These are phyloP conservation scores for Perdita meconis DNA, from an alignment of 2,888 invertebrate genomes.

Conservation along the genomic window DNA sequence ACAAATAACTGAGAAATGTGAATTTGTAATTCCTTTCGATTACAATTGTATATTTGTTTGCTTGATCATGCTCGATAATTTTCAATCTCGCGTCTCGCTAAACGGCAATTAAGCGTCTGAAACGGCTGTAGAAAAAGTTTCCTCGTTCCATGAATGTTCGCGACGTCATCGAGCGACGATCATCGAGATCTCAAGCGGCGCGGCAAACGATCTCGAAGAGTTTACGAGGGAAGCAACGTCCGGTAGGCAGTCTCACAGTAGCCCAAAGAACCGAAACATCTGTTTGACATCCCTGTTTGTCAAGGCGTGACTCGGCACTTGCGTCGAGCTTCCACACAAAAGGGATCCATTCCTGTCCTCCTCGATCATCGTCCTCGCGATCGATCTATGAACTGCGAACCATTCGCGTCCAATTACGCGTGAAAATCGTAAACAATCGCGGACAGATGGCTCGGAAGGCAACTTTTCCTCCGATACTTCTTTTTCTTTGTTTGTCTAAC, in stretches of 20 bases:
- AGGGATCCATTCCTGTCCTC: slow-evolving; percentile 70
- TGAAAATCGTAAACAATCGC: slow-evolving; percentile 82
- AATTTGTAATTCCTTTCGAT: too few species aligned
- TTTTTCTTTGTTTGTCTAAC: slow-evolving; percentile 21
- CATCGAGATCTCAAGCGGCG: slow-evolving; percentile 37
- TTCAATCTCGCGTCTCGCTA: background rate
- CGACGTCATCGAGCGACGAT: slow-evolving; percentile 32
- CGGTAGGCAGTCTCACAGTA: slow-evolving; percentile 63
- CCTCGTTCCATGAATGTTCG: background rate
- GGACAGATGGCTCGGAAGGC: slow-evolving; percentile 67
- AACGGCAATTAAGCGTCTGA: slow-evolving; percentile 15
- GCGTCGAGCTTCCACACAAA: slow-evolving; percentile 76
- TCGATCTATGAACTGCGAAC: slow-evolving; percentile 80
- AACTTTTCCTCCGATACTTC: slow-evolving; percentile 32
- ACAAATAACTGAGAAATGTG: too few species aligned
- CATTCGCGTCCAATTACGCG: slow-evolving; percentile 82
- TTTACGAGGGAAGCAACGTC: slow-evolving; percentile 61
- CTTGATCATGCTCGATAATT: background rate
- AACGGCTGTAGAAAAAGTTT: slow-evolving; percentile 6
- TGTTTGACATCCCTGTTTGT: slow-evolving; percentile 84
- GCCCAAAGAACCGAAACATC: slow-evolving; percentile 78
- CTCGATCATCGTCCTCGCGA: slow-evolving; percentile 73
- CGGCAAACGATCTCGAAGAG: slow-evolving; percentile 45
- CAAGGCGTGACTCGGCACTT: slow-evolving; percentile 85
- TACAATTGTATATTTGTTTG: background rate